Conservation (phyloP, 2,113 vertebrate species). For the Rallus limicola region DNA sequence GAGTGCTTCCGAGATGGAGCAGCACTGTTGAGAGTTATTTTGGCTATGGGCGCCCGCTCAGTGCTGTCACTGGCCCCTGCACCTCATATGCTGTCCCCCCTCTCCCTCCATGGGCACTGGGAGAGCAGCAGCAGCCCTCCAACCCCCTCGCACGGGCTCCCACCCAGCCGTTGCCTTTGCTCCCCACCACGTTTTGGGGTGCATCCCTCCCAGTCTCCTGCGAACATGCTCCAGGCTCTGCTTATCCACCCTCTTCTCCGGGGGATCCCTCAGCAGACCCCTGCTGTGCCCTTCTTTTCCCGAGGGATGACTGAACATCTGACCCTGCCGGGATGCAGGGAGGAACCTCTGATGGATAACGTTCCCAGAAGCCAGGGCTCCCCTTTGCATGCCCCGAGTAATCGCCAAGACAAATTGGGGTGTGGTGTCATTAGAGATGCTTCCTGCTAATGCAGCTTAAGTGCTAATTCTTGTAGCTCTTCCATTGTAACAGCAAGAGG, state of each 20-base stretch:
- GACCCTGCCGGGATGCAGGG: background rate
- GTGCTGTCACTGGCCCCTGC: background rate
- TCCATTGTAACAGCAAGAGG: conserved; percentile 60
- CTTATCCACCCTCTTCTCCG: background rate
- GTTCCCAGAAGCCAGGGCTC: background rate
- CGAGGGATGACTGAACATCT: background rate
- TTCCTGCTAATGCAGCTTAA: conserved; percentile 63
- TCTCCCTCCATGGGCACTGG: background rate
- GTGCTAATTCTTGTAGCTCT: conserved; percentile 68
- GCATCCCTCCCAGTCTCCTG: background rate
- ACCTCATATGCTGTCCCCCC: background rate
- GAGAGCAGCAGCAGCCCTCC: background rate
- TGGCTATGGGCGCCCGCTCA: fast-evolving
- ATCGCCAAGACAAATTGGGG: conserved; percentile 51
- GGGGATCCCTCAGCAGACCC: background rate
- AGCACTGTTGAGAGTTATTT: background rate
- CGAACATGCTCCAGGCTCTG: background rate
- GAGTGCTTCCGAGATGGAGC: background rate
- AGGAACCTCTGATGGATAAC: background rate
- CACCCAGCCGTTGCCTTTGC: background rate
- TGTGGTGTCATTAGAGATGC: conserved; percentile 16
- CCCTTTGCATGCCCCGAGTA: background rate
- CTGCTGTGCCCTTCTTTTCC: background rate
- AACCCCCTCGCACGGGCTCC: background rate
- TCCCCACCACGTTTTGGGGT: background rate